A percentile compares a stretch with the other conserved stretches of the same genome.
These are phyloP conservation scores for Nibea coibor DNA, from an alignment of 2,113 vertebrate species.

Conservation along the genomic window DNA sequence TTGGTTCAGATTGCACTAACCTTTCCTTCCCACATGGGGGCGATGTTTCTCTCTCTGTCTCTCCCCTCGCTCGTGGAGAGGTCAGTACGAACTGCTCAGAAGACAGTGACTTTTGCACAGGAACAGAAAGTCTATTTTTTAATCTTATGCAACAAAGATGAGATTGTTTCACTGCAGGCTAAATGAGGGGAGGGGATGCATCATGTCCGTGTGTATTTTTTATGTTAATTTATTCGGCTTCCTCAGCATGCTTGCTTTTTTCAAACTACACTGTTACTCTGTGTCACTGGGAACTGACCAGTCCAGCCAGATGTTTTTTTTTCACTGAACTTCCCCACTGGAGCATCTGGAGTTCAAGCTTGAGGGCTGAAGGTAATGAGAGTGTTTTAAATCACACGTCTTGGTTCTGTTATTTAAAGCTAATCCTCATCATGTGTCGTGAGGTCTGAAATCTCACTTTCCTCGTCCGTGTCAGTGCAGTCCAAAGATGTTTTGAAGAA, in stretches of 20 bases:
- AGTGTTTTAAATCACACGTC: conserved; percentile 12
- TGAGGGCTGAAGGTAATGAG: background rate
- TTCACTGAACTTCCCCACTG: background rate
- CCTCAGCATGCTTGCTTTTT: conserved; percentile 39
- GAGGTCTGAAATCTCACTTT: background rate
- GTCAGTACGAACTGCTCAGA: conserved; percentile 52
- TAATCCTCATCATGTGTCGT: background rate
- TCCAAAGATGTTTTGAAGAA: background rate
- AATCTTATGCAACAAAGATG: conserved; percentile 71
- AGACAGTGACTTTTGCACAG: conserved; percentile 68
- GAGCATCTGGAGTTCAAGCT: conserved; percentile 4
- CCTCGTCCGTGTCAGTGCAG: background rate
- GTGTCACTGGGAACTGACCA: conserved; percentile 18
- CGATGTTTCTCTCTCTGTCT: conserved; percentile 44
- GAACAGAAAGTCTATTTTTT: conserved; percentile 75
- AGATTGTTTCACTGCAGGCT: conserved; percentile 53
- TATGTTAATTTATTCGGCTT: conserved; percentile 67
- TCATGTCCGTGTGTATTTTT: conserved; percentile 35
- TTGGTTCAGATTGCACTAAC: conserved; percentile 78
- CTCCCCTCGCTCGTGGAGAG: conserved; percentile 26
- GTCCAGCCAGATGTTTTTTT: conserved; percentile 7
- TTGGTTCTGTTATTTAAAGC: background rate
- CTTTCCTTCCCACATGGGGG: conserved; percentile 58
- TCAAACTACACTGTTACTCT: conserved; percentile 15
- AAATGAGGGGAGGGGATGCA: conserved; percentile 20